Percentiles rank a stretch among this genome's conserved stretches.
phyloP scores from a whole-genome alignment of 2,113 vertebrate species.

The Ageneiosus marmoratus region DNA sequence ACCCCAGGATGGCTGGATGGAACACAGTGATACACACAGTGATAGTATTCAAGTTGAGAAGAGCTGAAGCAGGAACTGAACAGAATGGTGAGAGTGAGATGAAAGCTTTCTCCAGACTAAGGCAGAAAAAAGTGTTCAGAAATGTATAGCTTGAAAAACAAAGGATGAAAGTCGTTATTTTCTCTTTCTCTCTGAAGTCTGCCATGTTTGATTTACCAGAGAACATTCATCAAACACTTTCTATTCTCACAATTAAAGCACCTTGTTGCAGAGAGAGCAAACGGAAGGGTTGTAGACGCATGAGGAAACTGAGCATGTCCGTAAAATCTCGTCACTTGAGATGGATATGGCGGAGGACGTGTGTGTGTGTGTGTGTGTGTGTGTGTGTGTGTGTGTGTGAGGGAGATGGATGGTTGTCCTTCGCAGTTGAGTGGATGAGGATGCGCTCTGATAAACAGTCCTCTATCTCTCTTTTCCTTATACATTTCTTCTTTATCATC shows the following conservation, averaged over 20 bases:
- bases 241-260: background rate
- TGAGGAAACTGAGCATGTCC: background rate
- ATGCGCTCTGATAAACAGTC: conserved; percentile 11
- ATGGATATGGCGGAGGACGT: background rate
- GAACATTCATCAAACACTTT: conserved; percentile 17
- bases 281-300: background rate
- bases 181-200: background rate
- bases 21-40: background rate
- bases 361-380: background rate
- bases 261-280: background rate
- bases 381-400: background rate
- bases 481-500: background rate
- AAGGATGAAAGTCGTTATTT: conserved; percentile 27
- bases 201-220: conserved; percentile 2
- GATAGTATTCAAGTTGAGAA: background rate
- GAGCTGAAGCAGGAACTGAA: background rate
- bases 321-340: background rate
- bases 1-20: background rate
- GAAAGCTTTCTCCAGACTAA: background rate
- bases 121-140: conserved; percentile 22
- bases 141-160: conserved; percentile 11
- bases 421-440: background rate
- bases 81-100: background rate
- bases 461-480: background rate
- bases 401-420: conserved; percentile 2